A percentile compares a stretch with the other conserved stretches of the same genome.
Evolutionary conservation across 2,113 vertebrate genomes (phyloP).

Genomic region (Passer domesticus): DNA sequence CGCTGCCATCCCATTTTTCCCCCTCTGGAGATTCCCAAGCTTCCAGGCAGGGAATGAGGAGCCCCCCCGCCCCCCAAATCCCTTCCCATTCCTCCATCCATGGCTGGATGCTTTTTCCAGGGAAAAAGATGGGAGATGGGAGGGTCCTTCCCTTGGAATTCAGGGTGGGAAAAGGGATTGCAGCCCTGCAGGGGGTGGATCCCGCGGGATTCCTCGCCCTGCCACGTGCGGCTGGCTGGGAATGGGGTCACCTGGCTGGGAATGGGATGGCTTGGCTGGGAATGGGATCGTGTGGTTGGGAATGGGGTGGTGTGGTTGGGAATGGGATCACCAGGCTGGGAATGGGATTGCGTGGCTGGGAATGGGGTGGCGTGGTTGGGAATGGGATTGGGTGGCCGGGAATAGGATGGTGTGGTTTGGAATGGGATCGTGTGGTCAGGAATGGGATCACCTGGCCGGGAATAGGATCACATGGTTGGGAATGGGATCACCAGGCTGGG

Average conservation of each 20-base stretch:
- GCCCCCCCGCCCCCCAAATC: neutral
- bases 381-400: neutral
- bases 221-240: neutral
- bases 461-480: fast-evolving
- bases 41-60: neutral
- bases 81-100: neutral
- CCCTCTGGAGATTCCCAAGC: neutral
- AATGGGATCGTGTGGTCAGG: fast-evolving
- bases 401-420: fast-evolving
- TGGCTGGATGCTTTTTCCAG: neutral
- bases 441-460: fast-evolving
- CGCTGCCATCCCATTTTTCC: neutral
- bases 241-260: neutral
- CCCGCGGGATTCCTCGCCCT: neutral
- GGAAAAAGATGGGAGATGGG: neutral
- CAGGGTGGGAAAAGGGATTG: neutral
- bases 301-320: too few relatives aligned
- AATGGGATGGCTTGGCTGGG: too few relatives aligned
- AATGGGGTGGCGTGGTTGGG: fast-evolving
- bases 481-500: too few relatives aligned
- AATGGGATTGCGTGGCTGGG: fast-evolving
- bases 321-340: fast-evolving
- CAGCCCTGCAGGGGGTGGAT: neutral
- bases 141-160: neutral
- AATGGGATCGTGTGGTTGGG: too few relatives aligned